Conservation (phyloP, 2,888 invertebrate genomes). For the Eumerus sabulonum region DNA sequence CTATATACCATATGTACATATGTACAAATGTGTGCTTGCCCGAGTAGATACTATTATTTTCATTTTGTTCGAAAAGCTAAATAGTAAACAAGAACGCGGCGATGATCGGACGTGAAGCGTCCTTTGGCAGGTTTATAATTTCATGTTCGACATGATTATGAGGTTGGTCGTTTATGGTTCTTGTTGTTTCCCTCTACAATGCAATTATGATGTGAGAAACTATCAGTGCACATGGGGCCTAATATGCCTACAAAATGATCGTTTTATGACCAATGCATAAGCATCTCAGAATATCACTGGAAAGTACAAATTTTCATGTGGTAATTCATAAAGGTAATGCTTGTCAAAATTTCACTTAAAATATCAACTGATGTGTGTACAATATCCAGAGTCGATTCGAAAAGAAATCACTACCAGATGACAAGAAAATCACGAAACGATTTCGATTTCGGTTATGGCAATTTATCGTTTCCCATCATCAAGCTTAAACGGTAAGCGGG, state of each 20-base stretch:
- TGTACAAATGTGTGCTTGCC: not conserved
- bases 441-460: too few relatives aligned
- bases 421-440: too few relatives aligned
- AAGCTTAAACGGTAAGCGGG: too few relatives aligned
- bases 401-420: too few relatives aligned
- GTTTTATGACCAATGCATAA: too few relatives aligned
- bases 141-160: slow-evolving; percentile 62
- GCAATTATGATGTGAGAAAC: slow-evolving; percentile 61
- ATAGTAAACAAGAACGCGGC: slow-evolving; percentile 31
- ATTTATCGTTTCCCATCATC: too few relatives aligned
- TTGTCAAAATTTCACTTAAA: too few relatives aligned
- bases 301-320: too few relatives aligned
- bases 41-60: slow-evolving; percentile 6
- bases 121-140: slow-evolving; percentile 57
- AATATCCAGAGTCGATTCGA: not conserved
- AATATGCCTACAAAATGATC: not conserved
- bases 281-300: too few relatives aligned
- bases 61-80: slow-evolving; percentile 10
- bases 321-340: not conserved
- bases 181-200: slow-evolving; percentile 31
- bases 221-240: slow-evolving; percentile 11
- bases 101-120: slow-evolving; percentile 19
- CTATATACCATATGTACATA: not conserved
- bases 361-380: not conserved
- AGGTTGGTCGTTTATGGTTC: slow-evolving; percentile 35